phyloP scores from a whole-genome alignment of 2,113 vertebrate species.

The Grammomys surdaster region DNA sequence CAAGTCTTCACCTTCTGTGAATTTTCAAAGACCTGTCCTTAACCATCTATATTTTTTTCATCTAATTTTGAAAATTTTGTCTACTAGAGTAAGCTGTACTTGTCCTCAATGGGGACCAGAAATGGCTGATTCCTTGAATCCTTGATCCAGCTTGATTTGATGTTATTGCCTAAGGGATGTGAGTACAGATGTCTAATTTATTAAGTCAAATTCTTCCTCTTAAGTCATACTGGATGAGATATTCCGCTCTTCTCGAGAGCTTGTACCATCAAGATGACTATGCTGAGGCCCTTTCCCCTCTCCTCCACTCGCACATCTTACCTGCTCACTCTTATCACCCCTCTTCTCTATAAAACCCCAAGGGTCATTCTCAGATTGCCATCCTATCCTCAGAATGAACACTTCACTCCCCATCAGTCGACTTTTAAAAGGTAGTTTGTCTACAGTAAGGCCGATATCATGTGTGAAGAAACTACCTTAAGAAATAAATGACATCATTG shows the following conservation, averaged over 20 bases:
- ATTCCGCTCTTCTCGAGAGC: neutral
- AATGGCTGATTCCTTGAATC: neutral
- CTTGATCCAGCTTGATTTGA: neutral
- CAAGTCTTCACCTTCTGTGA: neutral
- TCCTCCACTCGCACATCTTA: neutral
- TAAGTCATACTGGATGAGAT: neutral
- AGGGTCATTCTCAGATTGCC: neutral
- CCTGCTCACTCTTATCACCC: neutral
- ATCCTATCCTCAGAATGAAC: neutral
- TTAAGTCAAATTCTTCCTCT: neutral
- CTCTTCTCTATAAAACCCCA: neutral
- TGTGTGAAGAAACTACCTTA: neutral
- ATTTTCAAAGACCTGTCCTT: slow-evolving; percentile 4
- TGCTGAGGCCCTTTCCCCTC: neutral
- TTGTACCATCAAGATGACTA: neutral
- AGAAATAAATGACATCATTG: neutral
- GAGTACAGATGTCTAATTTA: neutral
- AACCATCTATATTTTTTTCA: neutral
- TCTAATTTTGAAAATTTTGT: neutral
- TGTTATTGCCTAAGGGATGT: neutral
- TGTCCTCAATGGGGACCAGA: neutral
- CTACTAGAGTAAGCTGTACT: neutral
- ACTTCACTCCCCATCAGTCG: neutral
- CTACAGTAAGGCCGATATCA: neutral
- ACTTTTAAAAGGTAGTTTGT: neutral